Base-by-base conservation (phyloP, 2,888 invertebrate genomes). In the Rugalucina vietnamica region DNA sequence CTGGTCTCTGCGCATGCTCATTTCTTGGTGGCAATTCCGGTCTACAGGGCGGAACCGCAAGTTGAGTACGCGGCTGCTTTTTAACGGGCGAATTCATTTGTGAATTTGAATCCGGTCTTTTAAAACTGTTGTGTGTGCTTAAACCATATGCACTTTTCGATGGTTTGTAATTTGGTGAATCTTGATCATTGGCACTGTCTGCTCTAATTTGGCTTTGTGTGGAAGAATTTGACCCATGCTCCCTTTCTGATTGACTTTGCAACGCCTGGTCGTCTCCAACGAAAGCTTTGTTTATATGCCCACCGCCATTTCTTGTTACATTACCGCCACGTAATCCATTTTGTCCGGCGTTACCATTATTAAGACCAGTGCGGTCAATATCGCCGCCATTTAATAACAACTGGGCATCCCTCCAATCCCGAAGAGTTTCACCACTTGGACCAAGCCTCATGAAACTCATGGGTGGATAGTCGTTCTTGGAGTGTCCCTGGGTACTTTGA, bases 41-140 rank as follows among this genome's bases (percentile, higher is more conserved):
- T 71, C 88, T 50, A 82, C 86, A 86, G 18, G 88, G 86, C n/a
- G 86, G 88, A 54, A 88, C 88, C 14, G 85, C 86, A 21, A 88
- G 73, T 32, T 88, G 88, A 21, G 88, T 88, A 24, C 88, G 60
- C 21, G 88, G 88, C 49, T 88, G 88, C 57, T 79, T 84, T 60
- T 88, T 88, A 29, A 84, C 57, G 21, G 79, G 83, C 0, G 79
- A 65, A 49, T 77, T 73, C 37, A 24, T 50, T 32, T 76, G 75
- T 50, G 73, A 24, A 39, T 70, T 49, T 21, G 78, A 79, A 27
- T 75, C 75, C 0, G 10, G 29, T 36, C 76, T 84, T 74, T 88
- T 85, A 65, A 88, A 88, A 74, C 88, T 88, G 36, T 81, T 82
- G 49, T 86, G 77, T n/a, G 86, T 65, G 37, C 79, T 84, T 3